Conservation (phyloP, 2,113 vertebrate genomes). For the Atrichornis clamosus region DNA sequence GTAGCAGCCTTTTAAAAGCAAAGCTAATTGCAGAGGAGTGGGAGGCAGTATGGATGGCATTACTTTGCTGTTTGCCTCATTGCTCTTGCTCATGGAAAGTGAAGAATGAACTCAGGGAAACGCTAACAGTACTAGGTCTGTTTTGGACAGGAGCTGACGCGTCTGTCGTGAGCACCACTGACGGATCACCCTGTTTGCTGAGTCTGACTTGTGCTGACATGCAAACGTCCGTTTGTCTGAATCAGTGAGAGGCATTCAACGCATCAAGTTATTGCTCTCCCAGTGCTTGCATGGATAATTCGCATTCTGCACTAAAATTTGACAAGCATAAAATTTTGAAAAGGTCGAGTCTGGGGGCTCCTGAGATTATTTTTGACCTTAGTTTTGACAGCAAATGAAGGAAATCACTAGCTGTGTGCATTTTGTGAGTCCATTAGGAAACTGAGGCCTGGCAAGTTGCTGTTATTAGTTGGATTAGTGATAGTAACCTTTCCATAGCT, state of each 20-base stretch:
- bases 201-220: neutral
- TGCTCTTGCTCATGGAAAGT: neutral
- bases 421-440: constrained; percentile 30
- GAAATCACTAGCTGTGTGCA: constrained; percentile 9
- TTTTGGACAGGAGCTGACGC: neutral
- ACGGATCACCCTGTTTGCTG: neutral
- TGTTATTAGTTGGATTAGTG: neutral
- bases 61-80: neutral
- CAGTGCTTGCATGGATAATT: constrained; percentile 22
- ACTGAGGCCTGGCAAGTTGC: neutral
- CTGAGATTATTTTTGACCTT: constrained; percentile 47
- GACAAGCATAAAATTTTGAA: constrained; percentile 62
- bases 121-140: neutral
- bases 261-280: constrained; percentile 44
- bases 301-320: constrained; percentile 45
- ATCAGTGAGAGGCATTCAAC: constrained; percentile 37
- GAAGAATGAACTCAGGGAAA: neutral
- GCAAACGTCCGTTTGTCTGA: neutral
- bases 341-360: constrained; percentile 40
- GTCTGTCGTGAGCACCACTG: neutral
- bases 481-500: neutral
- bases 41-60: neutral
- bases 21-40: neutral
- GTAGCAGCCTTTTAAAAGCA: neutral
- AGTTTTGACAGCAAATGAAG: constrained; percentile 43